Evolutionary conservation across 2,888 invertebrate genomes (phyloP), one percentile per base, ranked within the genome.

Genomic region (Drosophila picticornis): DNA sequence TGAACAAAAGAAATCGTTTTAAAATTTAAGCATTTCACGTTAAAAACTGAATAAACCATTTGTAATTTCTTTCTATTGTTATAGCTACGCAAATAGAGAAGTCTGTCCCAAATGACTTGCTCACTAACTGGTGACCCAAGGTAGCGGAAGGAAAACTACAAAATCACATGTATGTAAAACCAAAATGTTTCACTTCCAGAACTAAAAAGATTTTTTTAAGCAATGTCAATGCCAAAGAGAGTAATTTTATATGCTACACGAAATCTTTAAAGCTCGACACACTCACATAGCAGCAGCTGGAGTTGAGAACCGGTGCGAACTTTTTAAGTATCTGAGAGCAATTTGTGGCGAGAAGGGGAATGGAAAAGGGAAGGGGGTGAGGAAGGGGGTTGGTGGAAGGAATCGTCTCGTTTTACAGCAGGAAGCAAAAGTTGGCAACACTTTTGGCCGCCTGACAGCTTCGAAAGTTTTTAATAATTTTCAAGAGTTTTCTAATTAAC

Each of bases 401-500:
- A 31, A 29, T 22, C 13, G 51, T 50, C 50, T 64, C 52, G 29
- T 51, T 71, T 75, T 65, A 52, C 52, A 46, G 66, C 58, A 51
- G 51, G 58, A 36, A 56, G 69, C 59, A 77, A 73, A 80, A 81
- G 75, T 80, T 81, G 68, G 74, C 76, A 75, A 64, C 75, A 51
- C 73, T 69, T 69, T 64, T 53, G 63, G 63, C 57, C 55, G 66
- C 51, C 72, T 83, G 76, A 73, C 81, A 64, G 64, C 62, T 61
- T 56, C 65, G 70, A 87, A 87, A 87, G 88, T 89, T 87, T 89
- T 87, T 89, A 88, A 87, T 89, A 85, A 89, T 89, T 89, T 89
- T 77, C 88, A 80, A 89, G 87, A 87, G 88, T 87, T 87, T 89
- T 89, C 84, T 85, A 88, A 87, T 87, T 87, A 87, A 88, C 85